Percentiles rank a stretch among this genome's conserved stretches.
Conservation (phyloP, 2,888 invertebrate genomes). For the Diaphora mendica region DNA sequence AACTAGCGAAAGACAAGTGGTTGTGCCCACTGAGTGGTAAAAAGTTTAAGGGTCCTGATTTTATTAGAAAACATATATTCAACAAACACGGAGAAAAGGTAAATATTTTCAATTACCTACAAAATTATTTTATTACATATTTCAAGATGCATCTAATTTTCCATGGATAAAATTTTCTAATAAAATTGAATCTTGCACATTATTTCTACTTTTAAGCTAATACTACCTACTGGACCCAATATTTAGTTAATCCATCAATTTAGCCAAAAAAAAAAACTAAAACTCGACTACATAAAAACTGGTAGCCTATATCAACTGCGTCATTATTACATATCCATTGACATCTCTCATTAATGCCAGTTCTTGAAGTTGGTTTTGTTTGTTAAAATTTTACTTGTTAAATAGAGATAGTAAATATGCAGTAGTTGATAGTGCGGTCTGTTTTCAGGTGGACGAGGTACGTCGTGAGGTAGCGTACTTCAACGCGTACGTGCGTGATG, state of each 20-base stretch:
- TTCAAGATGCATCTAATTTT: not conserved
- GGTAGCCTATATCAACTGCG: too few species aligned
- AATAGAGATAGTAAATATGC: not conserved
- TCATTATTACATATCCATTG: too few species aligned
- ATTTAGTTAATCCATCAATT: too few species aligned
- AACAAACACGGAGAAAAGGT: conserved; percentile 98
- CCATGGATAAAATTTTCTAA: not conserved
- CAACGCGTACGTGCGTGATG: conserved; percentile 98
- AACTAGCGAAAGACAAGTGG: conserved; percentile 99
- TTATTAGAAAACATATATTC: conserved; percentile 98
- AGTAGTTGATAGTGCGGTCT: not conserved
- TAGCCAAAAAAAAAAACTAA: too few species aligned
- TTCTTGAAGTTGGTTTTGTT: too few species aligned
- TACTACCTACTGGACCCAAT: too few species aligned
- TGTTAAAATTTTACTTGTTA: too few species aligned
- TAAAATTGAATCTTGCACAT: not conserved
- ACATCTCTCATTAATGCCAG: too few species aligned
- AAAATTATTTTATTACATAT: not conserved
- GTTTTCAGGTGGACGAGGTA: conserved; percentile 93
- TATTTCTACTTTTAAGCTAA: not conserved
- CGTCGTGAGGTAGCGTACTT: conserved; percentile 98
- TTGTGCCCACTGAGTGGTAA: conserved; percentile 99
- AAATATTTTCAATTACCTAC: conserved; percentile 20
- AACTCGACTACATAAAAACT: too few species aligned
- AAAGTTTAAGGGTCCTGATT: conserved; percentile 99